A percentile compares a stretch with the other conserved stretches of the same genome.
Conservation (phyloP, 1,140 invertebrate genomes). For the Reticulitermes speratus region DNA sequence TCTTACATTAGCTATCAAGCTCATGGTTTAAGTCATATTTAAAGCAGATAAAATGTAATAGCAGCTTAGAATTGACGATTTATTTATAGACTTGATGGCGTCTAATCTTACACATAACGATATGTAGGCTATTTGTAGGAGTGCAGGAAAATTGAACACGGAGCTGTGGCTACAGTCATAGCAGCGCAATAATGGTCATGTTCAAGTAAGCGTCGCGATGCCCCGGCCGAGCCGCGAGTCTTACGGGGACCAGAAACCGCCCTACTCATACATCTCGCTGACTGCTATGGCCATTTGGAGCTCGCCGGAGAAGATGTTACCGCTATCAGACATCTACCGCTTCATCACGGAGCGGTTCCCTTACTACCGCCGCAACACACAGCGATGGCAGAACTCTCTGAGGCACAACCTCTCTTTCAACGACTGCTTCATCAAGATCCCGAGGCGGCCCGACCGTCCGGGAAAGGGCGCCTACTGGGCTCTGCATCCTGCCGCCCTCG, state of each 20-base stretch:
- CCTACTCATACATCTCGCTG: conserved; percentile 90
- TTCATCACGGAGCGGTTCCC: conserved; percentile 91
- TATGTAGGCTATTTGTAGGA: too few species aligned
- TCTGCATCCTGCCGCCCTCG: conserved; percentile 81
- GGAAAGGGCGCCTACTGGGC: conserved; percentile 93
- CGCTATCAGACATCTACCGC: conserved; percentile 87
- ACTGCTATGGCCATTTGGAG: conserved; percentile 94
- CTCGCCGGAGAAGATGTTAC: conserved; percentile 87
- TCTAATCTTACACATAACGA: too few species aligned
- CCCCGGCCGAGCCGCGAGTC: conserved; percentile 80
- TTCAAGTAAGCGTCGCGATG: conserved; percentile 63
- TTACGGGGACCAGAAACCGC: conserved; percentile 88
- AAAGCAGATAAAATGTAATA: too few species aligned
- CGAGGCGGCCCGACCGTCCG: conserved; percentile 80
- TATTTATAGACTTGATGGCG: too few species aligned
- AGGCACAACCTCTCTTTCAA: conserved; percentile 89
- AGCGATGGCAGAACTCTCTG: conserved; percentile 84
- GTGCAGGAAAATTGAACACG: too few species aligned
- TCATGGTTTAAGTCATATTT: too few species aligned
- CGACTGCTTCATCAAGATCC: conserved; percentile 94
- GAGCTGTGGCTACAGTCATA: too few species aligned
- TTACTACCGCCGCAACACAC: conserved; percentile 87
- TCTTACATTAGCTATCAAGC: too few species aligned
- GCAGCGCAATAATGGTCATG: conserved; percentile 54
- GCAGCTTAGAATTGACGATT: too few species aligned